Base-by-base conservation (phyloP, 2,888 invertebrate genomes). In the Phrixothrix hirtus region DNA sequence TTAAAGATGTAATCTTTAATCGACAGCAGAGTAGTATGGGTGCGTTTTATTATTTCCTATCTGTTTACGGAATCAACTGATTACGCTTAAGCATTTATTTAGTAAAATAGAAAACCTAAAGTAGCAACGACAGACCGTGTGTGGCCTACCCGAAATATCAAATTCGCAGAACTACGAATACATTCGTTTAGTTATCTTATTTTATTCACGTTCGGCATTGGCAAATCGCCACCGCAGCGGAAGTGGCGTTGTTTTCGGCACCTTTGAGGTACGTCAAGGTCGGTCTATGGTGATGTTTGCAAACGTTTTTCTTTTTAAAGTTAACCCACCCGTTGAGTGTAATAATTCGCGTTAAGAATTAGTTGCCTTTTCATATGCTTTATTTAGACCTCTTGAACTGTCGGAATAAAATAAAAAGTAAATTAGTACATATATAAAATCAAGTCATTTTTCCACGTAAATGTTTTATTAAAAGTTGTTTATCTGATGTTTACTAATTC, bases 171-270 rank as follows among this genome's bases (percentile, higher is more conserved):
- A 61, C 36, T 50, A 50, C 57, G 57, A 51, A 59, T 52, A 56
- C 57, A 59, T 57, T 51, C 52, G 21, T 21, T 21, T 5, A n/a
- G 55, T 59, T 59, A 54, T 59, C 50, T 61, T 61, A 61, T 61
- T 61, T 61, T 59, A 59, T 59, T 50, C 59, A 59, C 59, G 61
- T 57, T 51, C 47, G 41, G 49, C 56, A 60, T 62, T 64, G 64
- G 64, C 64, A 63, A 56, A 34, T 56, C 59, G 64, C 64, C 64
- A 64, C 60, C 59, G 57, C 64, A 64, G 36, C 62, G 64, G 62
- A 62, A 64, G 64, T 58, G 55, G 58, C 60, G 59, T 52, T 49
- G 53, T 48, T 53, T 58, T 61, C 59, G 61, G 61, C 57, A 59
- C 59, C 57, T 61, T 61, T 61, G 56, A 60, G 37, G 53, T 52